Conservation (phyloP, 2,797 vertebrate species). For the Danio aesculapii region DNA sequence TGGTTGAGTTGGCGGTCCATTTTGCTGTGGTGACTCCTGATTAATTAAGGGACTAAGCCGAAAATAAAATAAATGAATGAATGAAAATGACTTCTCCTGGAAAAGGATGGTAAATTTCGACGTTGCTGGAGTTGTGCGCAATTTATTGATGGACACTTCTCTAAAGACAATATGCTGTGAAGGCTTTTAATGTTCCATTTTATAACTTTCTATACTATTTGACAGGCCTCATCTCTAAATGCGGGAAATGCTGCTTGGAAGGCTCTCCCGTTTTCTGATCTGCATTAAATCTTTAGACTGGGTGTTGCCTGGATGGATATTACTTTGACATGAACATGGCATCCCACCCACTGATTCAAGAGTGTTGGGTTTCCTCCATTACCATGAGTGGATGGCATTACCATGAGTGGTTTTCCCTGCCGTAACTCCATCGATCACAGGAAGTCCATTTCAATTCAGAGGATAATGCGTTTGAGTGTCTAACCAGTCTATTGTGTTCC, state of each 20-base stretch:
- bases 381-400: conserved; percentile 42
- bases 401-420: conserved; percentile 46
- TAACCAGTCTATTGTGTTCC: conserved; percentile 29
- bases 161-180: background rate
- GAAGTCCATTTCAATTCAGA: conserved; percentile 49
- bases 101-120: too few species aligned
- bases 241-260: background rate
- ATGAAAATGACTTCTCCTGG: too few species aligned
- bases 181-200: background rate
- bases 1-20: too few species aligned
- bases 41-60: too few species aligned
- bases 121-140: background rate
- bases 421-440: conserved; percentile 44
- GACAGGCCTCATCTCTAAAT: background rate
- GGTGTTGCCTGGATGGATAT: conserved; percentile 31
- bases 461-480: conserved; percentile 43
- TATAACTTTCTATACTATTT: background rate
- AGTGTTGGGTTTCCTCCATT: conserved; percentile 48
- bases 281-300: conserved; percentile 2
- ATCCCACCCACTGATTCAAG: conserved; percentile 19
- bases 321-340: conserved; percentile 33
- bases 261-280: background rate
- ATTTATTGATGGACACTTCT: background rate
- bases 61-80: too few species aligned
- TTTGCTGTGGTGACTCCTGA: too few species aligned